Conservation (phyloP, 2,888 invertebrate species). For the Phalera bucephala region DNA sequence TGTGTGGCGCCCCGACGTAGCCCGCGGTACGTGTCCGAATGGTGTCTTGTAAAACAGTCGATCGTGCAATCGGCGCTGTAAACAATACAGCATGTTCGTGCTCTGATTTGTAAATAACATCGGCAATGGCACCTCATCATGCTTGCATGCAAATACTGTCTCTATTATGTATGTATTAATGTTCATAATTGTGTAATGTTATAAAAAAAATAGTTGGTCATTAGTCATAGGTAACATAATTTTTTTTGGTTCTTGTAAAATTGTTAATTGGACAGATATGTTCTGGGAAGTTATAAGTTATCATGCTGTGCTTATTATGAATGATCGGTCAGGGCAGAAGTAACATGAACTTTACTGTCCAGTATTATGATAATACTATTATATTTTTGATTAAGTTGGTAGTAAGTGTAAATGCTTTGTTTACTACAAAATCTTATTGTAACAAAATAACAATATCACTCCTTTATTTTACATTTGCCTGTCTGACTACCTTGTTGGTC, state of each 20-base stretch:
- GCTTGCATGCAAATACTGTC: slow-evolving; percentile 16
- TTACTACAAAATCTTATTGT: too few species aligned
- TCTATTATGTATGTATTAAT: slow-evolving; percentile 11
- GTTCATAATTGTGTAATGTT: slow-evolving; percentile 1
- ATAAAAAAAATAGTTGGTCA: not conserved
- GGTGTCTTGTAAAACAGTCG: slow-evolving; percentile 26
- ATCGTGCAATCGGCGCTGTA: slow-evolving; percentile 45
- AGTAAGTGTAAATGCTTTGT: too few species aligned
- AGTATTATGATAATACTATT: too few species aligned
- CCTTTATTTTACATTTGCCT: too few species aligned
- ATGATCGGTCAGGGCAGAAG: too few species aligned
- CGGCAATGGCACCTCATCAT: slow-evolving; percentile 13
- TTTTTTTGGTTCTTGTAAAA: not conserved
- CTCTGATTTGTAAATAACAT: slow-evolving; percentile 55
- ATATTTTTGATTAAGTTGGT: too few species aligned
- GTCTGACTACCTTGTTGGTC: too few species aligned
- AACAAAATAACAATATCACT: too few species aligned
- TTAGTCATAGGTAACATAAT: not conserved
- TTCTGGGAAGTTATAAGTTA: too few species aligned
- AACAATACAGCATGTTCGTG: slow-evolving; percentile 69
- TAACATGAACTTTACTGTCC: too few species aligned
- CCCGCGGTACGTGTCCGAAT: slow-evolving; percentile 12
- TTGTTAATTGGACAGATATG: not conserved
- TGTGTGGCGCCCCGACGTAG: slow-evolving; percentile 8
- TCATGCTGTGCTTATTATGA: too few species aligned